These are phyloP conservation scores for Pocota personata DNA, from an alignment of 2,888 invertebrate genomes.

Conservation along the genomic window DNA sequence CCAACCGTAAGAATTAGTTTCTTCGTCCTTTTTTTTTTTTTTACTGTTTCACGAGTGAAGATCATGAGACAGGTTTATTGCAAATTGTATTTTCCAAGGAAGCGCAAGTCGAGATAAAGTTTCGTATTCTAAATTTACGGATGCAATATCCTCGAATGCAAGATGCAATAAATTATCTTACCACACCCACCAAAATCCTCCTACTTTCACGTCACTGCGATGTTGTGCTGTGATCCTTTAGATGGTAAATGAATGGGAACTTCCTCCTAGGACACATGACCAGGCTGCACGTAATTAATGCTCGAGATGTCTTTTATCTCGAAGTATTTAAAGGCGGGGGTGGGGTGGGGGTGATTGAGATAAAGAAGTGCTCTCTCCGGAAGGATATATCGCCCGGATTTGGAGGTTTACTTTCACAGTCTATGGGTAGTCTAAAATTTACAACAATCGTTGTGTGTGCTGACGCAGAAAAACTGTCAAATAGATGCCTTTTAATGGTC, in stretches of 20 bases:
- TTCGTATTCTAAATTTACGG: slow-evolving; percentile 44
- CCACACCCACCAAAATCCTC: slow-evolving; percentile 24
- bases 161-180: slow-evolving; percentile 45
- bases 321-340: slow-evolving; percentile 6
- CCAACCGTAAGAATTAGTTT: not conserved
- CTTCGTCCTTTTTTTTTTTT: not conserved
- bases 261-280: slow-evolving; percentile 1
- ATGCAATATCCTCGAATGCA: slow-evolving; percentile 51
- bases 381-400: slow-evolving; percentile 21
- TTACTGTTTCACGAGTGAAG: not conserved
- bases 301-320: slow-evolving; percentile 24
- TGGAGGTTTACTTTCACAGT: not conserved
- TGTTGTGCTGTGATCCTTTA: not conserved
- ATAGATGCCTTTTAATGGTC: slow-evolving; percentile 3
- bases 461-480: slow-evolving; percentile 3
- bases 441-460: slow-evolving; percentile 13
- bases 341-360: slow-evolving; percentile 10
- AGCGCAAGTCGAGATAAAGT: slow-evolving; percentile 7
- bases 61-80: slow-evolving; percentile 47
- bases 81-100: slow-evolving; percentile 40
- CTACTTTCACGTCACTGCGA: not conserved
- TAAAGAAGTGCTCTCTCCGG: not conserved
- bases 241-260: slow-evolving; percentile 5
- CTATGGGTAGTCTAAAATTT: not conserved
- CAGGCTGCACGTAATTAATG: slow-evolving; percentile 46